Evolutionary conservation across 1,140 invertebrate species (phyloP).

Genomic region (Triops cancriformis): DNA sequence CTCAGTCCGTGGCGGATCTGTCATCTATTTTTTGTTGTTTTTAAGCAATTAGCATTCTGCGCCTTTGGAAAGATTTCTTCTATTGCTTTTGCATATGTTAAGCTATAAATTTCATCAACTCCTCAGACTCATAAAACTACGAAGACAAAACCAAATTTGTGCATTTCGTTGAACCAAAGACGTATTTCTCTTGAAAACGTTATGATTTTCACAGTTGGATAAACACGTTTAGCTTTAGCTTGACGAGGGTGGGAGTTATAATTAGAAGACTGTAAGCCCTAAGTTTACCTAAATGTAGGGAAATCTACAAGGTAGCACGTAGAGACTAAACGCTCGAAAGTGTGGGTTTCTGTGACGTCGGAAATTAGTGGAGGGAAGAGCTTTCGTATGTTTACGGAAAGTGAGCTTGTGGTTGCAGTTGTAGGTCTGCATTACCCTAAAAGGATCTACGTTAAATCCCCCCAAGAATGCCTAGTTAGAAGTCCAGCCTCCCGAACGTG

Average conservation of each 20-base stretch:
- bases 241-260: not conserved
- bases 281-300: not conserved
- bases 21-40: not conserved
- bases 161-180: too few species aligned
- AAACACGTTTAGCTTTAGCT: not conserved
- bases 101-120: not conserved
- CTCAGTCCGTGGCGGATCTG: not conserved
- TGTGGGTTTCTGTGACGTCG: not conserved
- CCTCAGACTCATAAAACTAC: too few species aligned
- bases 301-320: not conserved
- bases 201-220: not conserved
- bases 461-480: not conserved
- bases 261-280: not conserved
- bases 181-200: too few species aligned
- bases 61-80: not conserved
- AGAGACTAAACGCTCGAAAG: not conserved
- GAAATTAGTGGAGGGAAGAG: not conserved
- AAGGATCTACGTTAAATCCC: not conserved
- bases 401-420: not conserved
- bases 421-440: not conserved
- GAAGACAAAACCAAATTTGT: too few species aligned
- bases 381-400: not conserved
- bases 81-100: not conserved
- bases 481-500: too few species aligned
- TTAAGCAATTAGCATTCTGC: not conserved